Conservation (phyloP, 2,797 vertebrate genomes). For the Pteronotus mesoamericanus region DNA sequence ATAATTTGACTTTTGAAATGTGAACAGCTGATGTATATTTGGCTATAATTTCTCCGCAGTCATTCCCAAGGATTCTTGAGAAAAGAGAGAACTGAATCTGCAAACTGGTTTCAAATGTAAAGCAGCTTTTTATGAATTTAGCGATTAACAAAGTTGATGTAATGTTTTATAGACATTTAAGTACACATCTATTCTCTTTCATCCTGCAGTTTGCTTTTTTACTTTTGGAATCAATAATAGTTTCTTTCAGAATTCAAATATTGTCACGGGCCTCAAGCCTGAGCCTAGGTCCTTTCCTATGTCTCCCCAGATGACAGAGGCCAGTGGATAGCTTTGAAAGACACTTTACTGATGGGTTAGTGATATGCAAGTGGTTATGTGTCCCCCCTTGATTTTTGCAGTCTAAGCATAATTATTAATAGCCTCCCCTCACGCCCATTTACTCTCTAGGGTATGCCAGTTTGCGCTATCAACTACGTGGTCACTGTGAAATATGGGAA, state of each 20-base stretch:
- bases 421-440: neutral
- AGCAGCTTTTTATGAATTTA: constrained; percentile 12
- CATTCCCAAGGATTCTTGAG: constrained; percentile 34
- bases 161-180: neutral
- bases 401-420: neutral
- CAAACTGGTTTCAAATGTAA: constrained; percentile 29
- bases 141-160: neutral
- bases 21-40: constrained; percentile 36
- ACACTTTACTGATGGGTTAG: neutral
- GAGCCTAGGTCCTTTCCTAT: neutral
- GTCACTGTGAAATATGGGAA: neutral
- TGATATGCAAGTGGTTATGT: neutral
- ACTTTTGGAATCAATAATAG: neutral
- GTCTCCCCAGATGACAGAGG: neutral
- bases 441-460: neutral
- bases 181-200: neutral
- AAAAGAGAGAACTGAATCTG: constrained; percentile 26
- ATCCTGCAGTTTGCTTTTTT: neutral
- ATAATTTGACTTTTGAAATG: constrained; percentile 47
- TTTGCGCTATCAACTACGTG: neutral
- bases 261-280: neutral
- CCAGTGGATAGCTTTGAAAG: neutral
- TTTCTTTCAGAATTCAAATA: neutral
- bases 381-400: neutral
- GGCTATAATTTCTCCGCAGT: neutral